Evolutionary conservation across 1,140 invertebrate genomes (phyloP).

Genomic region (Sitobion miscanthi): DNA sequence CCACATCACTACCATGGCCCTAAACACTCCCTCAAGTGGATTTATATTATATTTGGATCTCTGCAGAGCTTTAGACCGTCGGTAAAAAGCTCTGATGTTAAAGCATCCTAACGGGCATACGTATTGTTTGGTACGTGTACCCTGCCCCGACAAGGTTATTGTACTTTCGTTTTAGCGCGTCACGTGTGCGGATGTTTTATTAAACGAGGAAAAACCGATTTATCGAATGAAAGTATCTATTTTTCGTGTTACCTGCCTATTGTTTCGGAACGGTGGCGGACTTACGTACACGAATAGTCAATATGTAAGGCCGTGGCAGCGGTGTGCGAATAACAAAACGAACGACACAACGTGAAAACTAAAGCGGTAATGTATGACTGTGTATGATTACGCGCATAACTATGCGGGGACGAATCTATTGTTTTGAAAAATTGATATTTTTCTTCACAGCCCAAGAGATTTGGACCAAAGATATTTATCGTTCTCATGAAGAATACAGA

Average conservation of each 20-base stretch:
- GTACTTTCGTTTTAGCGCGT: neutral
- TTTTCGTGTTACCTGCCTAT: neutral
- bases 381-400: neutral
- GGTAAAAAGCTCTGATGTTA: neutral
- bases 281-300: neutral
- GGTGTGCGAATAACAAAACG: neutral
- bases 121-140: neutral
- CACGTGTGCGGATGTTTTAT: neutral
- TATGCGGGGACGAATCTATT: conserved; percentile 32
- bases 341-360: neutral
- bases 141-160: neutral
- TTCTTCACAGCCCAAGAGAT: conserved; percentile 12
- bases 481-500: conserved; percentile 41
- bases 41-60: neutral
- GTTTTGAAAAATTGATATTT: conserved; percentile 48
- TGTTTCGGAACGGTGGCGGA: neutral
- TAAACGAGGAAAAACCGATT: neutral
- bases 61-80: neutral
- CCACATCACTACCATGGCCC: too few species aligned
- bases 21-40: neutral
- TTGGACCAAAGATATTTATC: conserved; percentile 42
- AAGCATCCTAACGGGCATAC: neutral
- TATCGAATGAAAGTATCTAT: neutral
- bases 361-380: neutral
- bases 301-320: too few species aligned